Base-by-base conservation (phyloP, 2,113 vertebrate species). In the Barnardius zonarius region DNA sequence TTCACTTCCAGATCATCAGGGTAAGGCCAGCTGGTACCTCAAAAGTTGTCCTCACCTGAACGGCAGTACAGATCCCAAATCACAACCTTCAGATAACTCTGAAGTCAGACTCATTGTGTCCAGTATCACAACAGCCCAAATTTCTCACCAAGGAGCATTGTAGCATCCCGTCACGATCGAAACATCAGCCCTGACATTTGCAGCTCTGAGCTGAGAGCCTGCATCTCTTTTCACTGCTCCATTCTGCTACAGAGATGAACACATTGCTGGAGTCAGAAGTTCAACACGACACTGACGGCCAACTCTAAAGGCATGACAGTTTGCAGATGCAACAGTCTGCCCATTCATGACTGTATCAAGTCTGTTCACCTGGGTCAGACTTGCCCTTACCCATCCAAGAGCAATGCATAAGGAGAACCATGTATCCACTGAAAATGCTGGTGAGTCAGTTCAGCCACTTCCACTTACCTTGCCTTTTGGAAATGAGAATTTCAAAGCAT, bases 401-500 rank as follows among this genome's bases (percentile, higher is more conserved):
- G 44, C 59, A 52, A 67, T 52, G n/a, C 55, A 52, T 6, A 75
- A 44, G 67, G 70, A 59, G 73, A 90, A 37, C 28, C n/a, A 35
- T 24, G 6, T 22, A 72, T 5, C 51, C 13, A 5, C 55, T 35
- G 59, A 61, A 88, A 87, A 57, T 24, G 68, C 89, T 6, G 5
- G 25, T 0, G 14, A 81, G 75, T 46, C 8, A 7, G 9, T 72
- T 79, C 90, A 81, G 61, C 49, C 80, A 19, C 80, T 54, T 41
- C 43, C 33, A 13, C 79, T 87, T 91, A 69, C 88, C 66, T 90
- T 46, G 41, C 28, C 62, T 93, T 86, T 90, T 43, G 54, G 79
- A 91, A 95, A 86, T 31, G 59, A 93, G 35, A 67, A 89, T 95
- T 35, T 48, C 10, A 51, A 85, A 96, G 84, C 94, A 27, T 83